phyloP scores from a whole-genome alignment of 2,797 vertebrate species.

The Thalassophryne amazonica region DNA sequence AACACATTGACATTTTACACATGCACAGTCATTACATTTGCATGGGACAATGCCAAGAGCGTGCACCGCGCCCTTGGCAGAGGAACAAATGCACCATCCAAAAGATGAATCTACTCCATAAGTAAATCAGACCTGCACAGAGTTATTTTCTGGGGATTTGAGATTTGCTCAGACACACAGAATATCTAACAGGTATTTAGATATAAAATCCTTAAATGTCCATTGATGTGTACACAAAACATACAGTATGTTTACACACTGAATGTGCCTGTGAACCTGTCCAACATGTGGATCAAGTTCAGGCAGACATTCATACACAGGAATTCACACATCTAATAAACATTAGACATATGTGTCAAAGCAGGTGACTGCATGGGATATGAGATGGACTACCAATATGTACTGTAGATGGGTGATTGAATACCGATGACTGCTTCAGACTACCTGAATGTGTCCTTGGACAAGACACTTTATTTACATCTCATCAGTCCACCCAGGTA shows the following conservation, averaged over 20 bases:
- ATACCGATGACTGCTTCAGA: too few relatives aligned
- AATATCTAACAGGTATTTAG: slow-evolving; percentile 31
- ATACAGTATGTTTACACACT: neutral
- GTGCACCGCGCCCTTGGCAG: slow-evolving; percentile 25
- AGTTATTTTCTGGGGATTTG: slow-evolving; percentile 53
- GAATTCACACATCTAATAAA: too few relatives aligned
- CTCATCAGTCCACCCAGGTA: too few relatives aligned
- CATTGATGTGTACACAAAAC: slow-evolving; percentile 2
- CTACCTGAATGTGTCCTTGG: too few relatives aligned
- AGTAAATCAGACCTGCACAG: slow-evolving; percentile 61
- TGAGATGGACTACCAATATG: too few relatives aligned
- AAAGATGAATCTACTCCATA: slow-evolving; percentile 67
- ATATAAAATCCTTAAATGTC: slow-evolving; percentile 2
- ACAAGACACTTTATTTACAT: too few relatives aligned
- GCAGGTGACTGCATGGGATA: too few relatives aligned
- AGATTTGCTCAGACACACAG: slow-evolving; percentile 47
- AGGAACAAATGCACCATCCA: slow-evolving; percentile 56
- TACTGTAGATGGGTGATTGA: too few relatives aligned
- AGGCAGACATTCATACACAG: too few relatives aligned
- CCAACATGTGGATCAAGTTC: too few relatives aligned
- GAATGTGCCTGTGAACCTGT: too few relatives aligned
- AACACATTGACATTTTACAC: slow-evolving; percentile 23
- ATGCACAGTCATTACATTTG: slow-evolving; percentile 23
- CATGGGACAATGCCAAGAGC: slow-evolving; percentile 17
- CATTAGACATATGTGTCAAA: too few relatives aligned